These are phyloP conservation scores for Punctoribates punctum DNA, from an alignment of 2,888 invertebrate genomes.

Conservation along the genomic window DNA sequence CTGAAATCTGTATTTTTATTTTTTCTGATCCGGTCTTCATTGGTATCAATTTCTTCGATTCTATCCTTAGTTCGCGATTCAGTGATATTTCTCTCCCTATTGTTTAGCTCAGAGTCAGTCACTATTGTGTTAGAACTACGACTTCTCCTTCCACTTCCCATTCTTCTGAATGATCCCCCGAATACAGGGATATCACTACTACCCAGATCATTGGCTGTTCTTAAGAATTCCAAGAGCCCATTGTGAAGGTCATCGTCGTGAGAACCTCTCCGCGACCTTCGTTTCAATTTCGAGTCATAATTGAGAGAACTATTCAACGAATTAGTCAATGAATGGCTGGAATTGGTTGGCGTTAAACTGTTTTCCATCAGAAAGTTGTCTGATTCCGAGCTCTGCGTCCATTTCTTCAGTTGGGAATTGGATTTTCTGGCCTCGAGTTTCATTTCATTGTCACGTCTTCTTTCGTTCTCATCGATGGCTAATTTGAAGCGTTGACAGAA, in stretches of 20 bases:
- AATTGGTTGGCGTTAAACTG: background rate
- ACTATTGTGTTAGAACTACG: background rate
- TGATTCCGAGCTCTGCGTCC: background rate
- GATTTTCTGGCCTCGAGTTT: slow-evolving; percentile 70
- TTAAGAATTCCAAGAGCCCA: slow-evolving; percentile 41
- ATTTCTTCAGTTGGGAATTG: slow-evolving; percentile 4
- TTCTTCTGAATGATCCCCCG: slow-evolving; percentile 34
- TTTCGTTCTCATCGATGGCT: slow-evolving; percentile 66
- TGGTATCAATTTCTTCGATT: background rate
- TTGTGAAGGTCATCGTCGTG: slow-evolving; percentile 38
- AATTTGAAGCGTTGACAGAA: slow-evolving; percentile 66
- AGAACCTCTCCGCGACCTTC: slow-evolving; percentile 7
- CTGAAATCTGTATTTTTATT: no score
- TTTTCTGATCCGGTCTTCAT: background rate
- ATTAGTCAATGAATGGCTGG: background rate
- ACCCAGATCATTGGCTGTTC: slow-evolving; percentile 33
- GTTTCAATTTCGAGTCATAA: slow-evolving; percentile 3
- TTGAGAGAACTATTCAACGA: slow-evolving; percentile 16
- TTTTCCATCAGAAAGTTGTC: background rate
- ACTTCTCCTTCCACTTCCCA: slow-evolving; percentile 39
- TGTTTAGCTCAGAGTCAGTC: background rate
- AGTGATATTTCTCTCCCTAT: slow-evolving; percentile 14
- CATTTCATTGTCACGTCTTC: slow-evolving; percentile 75
- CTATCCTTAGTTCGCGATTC: background rate
- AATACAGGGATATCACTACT: slow-evolving; percentile 30